Evolutionary conservation across 1,140 invertebrate species (phyloP).

Genomic region (Trinorchestia longiramus): DNA sequence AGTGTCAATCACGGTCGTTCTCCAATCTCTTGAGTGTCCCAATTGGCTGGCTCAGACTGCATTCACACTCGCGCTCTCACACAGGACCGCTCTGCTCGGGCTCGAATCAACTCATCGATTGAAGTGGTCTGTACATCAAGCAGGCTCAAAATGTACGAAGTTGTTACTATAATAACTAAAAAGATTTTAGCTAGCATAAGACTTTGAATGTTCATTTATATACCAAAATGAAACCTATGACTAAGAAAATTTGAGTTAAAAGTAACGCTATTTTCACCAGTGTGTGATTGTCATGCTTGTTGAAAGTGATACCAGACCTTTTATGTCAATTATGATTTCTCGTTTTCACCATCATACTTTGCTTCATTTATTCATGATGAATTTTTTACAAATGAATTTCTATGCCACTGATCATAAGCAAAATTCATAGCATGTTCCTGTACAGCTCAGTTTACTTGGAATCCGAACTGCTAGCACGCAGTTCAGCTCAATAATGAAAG

Average conservation of each 20-base stretch:
- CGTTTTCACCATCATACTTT: not conserved
- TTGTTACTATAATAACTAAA: not conserved
- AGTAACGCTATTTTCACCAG: not conserved
- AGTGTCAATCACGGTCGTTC: conserved; percentile 29
- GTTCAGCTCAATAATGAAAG: not conserved
- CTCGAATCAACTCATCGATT: not conserved
- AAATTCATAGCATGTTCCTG: not conserved
- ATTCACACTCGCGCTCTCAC: not conserved
- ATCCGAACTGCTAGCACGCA: not conserved
- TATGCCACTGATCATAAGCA: not conserved
- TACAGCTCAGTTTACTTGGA: no score
- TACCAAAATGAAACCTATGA: not conserved
- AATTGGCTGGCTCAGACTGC: conserved; percentile 14
- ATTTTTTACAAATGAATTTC: not conserved
- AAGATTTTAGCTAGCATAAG: not conserved
- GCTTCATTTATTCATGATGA: not conserved
- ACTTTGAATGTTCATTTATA: not conserved
- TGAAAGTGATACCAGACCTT: not conserved
- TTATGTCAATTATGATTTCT: not conserved
- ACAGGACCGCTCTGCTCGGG: not conserved
- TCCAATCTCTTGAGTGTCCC: conserved; percentile 35
- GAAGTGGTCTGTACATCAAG: not conserved
- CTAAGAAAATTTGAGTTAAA: not conserved
- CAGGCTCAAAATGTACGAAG: not conserved
- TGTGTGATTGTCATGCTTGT: not conserved